phyloP scores from a whole-genome alignment of 2,888 invertebrate genomes.

The Chrysolina oricalcia region DNA sequence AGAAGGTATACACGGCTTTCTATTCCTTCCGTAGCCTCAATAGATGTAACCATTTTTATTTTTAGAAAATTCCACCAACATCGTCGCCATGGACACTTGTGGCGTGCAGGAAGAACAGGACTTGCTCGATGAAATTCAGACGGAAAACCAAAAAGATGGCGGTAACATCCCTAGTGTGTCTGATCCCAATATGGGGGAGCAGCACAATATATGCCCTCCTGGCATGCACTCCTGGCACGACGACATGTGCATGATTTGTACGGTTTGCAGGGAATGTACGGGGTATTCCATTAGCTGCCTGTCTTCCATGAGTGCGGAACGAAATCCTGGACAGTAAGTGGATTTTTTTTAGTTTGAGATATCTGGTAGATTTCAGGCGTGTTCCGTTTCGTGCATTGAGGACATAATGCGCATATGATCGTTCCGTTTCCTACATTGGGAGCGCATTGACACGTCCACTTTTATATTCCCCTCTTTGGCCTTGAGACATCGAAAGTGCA shows the following conservation, averaged over 20 bases:
- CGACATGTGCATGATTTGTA: constrained; percentile 91
- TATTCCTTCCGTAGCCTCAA: not conserved
- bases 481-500: no score
- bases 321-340: constrained; percentile 90
- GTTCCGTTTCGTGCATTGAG: no score
- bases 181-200: constrained; percentile 65
- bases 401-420: no score
- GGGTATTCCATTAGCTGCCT: constrained; percentile 91
- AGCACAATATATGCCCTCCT: constrained; percentile 75
- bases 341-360: not conserved
- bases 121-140: constrained; percentile 74
- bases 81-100: constrained; percentile 76
- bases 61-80: constrained; percentile 57
- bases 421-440: no score
- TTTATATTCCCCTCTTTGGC: no score
- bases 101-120: constrained; percentile 72
- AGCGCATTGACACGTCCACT: no score
- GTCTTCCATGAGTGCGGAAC: constrained; percentile 81
- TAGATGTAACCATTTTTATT: constrained; percentile 4
- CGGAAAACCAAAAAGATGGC: constrained; percentile 73
- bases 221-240: constrained; percentile 87
- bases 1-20: constrained; percentile 72
- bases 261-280: constrained; percentile 93
- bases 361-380: no score
- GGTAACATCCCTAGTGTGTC: constrained; percentile 73